Conservation (phyloP, 1,140 invertebrate species). For the Nasonia longicornis region DNA sequence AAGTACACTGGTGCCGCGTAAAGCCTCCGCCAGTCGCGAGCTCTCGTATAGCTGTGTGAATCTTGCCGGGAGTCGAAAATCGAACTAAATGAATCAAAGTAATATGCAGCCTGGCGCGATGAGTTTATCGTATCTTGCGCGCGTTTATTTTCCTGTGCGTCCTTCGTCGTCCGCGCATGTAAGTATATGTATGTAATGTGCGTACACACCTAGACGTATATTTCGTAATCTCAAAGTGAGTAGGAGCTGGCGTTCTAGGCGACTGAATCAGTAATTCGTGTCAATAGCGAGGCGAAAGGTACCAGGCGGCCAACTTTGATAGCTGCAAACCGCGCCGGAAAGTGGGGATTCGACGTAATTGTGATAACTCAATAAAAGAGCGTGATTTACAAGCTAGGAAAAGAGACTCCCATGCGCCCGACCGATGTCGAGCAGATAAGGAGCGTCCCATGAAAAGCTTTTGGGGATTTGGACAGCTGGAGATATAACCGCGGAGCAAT, state of each 20-base stretch:
- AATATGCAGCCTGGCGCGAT: background rate
- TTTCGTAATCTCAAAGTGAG: slow-evolving; percentile 15
- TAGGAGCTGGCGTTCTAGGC: background rate
- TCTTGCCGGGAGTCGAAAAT: background rate
- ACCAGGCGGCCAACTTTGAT: background rate
- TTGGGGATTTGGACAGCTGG: background rate
- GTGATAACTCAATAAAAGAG: slow-evolving; percentile 3
- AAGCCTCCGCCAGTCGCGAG: no score
- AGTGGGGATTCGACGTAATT: background rate
- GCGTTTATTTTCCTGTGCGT: slow-evolving; percentile 1
- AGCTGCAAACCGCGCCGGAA: background rate
- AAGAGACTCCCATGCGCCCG: no score
- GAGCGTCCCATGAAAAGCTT: background rate
- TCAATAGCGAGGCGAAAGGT: slow-evolving; percentile 22
- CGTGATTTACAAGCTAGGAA: background rate
- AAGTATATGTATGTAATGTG: no score
- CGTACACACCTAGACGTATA: background rate
- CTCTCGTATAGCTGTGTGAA: background rate
- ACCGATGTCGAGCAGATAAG: background rate
- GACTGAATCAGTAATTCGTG: slow-evolving; percentile 14
- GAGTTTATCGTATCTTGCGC: background rate
- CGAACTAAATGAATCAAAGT: slow-evolving; percentile 15
- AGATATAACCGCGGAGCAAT: background rate
- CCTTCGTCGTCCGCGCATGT: background rate
- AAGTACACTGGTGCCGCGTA: no score